These are phyloP conservation scores for Neuroterus valhalla DNA, from an alignment of 1,140 invertebrate genomes.

Conservation along the genomic window DNA sequence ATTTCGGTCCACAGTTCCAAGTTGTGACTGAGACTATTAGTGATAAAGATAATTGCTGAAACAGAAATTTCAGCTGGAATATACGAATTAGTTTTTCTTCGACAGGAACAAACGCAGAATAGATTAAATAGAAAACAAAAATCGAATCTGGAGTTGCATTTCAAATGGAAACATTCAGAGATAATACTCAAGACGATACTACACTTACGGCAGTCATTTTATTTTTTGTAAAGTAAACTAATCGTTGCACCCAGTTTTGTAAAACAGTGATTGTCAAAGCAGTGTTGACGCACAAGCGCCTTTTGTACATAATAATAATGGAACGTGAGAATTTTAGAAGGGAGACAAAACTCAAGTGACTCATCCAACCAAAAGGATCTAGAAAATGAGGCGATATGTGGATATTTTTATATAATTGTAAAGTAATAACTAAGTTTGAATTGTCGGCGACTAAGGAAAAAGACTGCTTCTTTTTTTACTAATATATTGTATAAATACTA, in stretches of 20 bases:
- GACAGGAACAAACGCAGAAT: neutral
- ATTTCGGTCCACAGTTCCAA: neutral
- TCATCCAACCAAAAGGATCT: constrained; percentile 12
- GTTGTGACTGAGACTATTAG: neutral
- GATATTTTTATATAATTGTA: constrained; percentile 4
- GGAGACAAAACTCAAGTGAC: neutral
- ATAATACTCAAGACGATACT: constrained; percentile 2
- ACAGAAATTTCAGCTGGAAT: neutral
- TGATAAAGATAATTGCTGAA: constrained; percentile 2
- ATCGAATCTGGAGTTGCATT: constrained; percentile 1
- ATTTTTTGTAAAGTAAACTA: neutral
- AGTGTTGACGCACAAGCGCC: constrained; percentile 17
- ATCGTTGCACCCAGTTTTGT: neutral
- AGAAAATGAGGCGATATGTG: neutral
- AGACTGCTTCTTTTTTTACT: neutral
- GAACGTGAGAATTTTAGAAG: constrained; percentile 9
- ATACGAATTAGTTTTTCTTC: neutral
- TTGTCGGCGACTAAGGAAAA: neutral
- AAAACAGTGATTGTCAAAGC: constrained; percentile 10
- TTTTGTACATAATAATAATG: constrained; percentile 21
- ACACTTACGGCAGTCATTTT: neutral
- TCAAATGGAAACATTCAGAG: constrained; percentile 7
- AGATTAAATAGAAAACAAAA: neutral
- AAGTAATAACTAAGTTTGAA: neutral
- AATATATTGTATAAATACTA: neutral